These are phyloP conservation scores for Hydrochoerus hydrochaeris DNA, from an alignment of 2,113 vertebrate species.

Conservation along the genomic window DNA sequence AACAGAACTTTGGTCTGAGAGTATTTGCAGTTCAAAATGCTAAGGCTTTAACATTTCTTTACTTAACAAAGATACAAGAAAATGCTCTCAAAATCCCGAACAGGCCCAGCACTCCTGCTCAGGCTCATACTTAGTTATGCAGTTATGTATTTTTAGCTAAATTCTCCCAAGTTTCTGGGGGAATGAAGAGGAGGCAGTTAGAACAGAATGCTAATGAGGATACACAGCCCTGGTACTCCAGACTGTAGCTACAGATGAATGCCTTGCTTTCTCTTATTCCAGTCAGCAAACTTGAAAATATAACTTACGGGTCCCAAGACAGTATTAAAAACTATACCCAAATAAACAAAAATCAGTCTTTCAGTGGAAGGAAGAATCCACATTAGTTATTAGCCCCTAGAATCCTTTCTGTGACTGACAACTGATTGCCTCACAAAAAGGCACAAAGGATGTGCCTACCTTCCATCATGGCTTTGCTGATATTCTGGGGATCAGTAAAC, in stretches of 20 bases:
- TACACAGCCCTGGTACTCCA: not conserved
- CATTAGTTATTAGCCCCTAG: not conserved
- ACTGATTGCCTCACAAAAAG: not conserved
- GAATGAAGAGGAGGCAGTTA: not conserved
- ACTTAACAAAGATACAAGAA: not conserved
- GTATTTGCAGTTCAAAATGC: slow-evolving; percentile 35
- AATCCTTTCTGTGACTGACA: not conserved
- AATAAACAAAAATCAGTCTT: not conserved
- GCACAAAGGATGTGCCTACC: not conserved
- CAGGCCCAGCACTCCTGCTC: not conserved
- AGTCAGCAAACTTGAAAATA: slow-evolving; percentile 5
- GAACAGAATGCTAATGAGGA: not conserved
- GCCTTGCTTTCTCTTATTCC: not conserved
- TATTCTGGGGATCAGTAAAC: not conserved
- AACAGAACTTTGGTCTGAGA: slow-evolving; percentile 22
- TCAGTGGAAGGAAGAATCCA: not conserved
- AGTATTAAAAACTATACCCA: not conserved
- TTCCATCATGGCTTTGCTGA: not conserved
- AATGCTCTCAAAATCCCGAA: not conserved
- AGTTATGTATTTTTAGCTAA: not conserved
- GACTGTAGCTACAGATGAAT: not conserved
- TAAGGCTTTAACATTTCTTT: not conserved
- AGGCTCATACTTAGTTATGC: not conserved
- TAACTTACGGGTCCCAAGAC: not conserved
- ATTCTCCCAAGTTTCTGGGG: not conserved